Base-by-base conservation (phyloP, 2,113 vertebrate genomes). In the Candoia aspera region DNA sequence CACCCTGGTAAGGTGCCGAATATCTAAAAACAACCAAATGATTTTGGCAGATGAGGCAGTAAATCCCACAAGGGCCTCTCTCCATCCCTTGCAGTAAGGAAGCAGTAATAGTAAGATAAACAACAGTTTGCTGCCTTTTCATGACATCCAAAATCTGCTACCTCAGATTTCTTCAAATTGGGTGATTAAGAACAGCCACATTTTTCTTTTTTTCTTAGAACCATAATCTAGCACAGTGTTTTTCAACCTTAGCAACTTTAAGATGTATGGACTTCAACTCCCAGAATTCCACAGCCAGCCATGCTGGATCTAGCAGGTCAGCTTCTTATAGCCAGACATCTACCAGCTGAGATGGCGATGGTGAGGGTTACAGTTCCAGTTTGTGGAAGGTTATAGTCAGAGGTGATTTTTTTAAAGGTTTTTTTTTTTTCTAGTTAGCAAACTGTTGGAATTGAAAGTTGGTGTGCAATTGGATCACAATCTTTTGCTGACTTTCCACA, bases 121-220 rank as follows among this genome's bases (percentile, higher is more conserved):
- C 12, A n/a, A 33, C 12, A 33, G n/a, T 79, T 19, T 79, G 68
- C 68, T 19, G 68, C 68, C 33, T 2, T 49, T 42, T 93, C 33
- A 24, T 53, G 37, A 29, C 11, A 0, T 87, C 90, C 0, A 42
- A 0, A 26, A 13, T 92, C 29, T 17, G 33, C 33, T 58, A 0
- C 5, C 6, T 17, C 26, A 2, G 11, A 53, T 33, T 37, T n/a
- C 55, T 79, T 68, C 42, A 84, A 59, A 37, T 86, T 92, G 88
- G 83, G 0, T 8, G 85, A 87, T 23, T 92, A 93, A 91, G 0
- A 0, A 6, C 57, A 84, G 26, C 90, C 1, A 37, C 29, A 55
- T 85, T 68, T 79, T 79, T 37, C 4, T 68, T 68, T 33, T 79
- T 42, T 79, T 42, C 73, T 42, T 42, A 79, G 42, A 79, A 33